Percentiles rank a stretch among this genome's conserved stretches.
Evolutionary conservation across 92 coral and sea anemone genomes (phyloP).

Genomic region (Nematostella vectensis): DNA sequence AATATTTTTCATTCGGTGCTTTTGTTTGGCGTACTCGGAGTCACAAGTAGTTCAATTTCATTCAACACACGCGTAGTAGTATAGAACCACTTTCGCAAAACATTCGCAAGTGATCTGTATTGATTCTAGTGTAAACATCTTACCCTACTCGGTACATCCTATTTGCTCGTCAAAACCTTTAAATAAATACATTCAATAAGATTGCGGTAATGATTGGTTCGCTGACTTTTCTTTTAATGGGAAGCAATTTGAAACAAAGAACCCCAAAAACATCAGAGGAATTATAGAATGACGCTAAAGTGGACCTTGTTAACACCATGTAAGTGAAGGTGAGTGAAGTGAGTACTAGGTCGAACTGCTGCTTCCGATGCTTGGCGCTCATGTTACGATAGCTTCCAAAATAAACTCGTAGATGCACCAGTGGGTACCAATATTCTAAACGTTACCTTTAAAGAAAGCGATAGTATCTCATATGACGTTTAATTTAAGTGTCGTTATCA

Average conservation of each 20-base stretch:
- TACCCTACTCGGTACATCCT: background rate
- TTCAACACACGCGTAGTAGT: too few species aligned
- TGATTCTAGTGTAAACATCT: too few species aligned
- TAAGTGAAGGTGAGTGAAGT: background rate
- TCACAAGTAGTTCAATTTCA: too few species aligned
- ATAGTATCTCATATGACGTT: background rate
- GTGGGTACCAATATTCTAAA: too few species aligned
- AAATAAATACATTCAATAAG: background rate
- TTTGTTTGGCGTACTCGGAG: too few species aligned
- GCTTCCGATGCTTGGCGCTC: background rate
- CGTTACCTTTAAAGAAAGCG: background rate
- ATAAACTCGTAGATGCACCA: background rate
- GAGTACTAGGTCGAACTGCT: background rate
- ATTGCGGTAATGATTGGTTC: background rate
- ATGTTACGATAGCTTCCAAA: background rate
- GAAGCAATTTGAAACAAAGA: conserved; percentile 4
- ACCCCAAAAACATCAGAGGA: background rate
- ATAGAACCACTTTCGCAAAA: too few species aligned
- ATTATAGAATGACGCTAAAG: background rate
- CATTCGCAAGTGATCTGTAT: too few species aligned
- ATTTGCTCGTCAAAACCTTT: background rate
- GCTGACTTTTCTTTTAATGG: background rate
- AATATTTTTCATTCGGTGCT: too few species aligned
- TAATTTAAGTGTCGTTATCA: too few species aligned
- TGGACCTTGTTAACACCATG: background rate